These are phyloP conservation scores for Myotis davidii DNA, from an alignment of 2,113 vertebrate genomes.

Conservation along the genomic window DNA sequence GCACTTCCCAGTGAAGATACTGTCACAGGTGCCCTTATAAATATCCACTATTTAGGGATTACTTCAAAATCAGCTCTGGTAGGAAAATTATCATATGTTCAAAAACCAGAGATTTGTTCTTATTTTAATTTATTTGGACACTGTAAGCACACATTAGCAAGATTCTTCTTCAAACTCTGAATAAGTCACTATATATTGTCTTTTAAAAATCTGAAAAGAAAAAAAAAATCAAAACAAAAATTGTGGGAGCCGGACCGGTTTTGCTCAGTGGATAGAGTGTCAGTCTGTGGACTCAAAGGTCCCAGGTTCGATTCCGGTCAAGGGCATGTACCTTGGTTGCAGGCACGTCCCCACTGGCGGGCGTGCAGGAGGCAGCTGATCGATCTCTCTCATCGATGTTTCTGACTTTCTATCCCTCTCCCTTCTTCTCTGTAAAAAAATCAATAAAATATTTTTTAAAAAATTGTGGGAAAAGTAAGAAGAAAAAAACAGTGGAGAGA, in stretches of 20 bases:
- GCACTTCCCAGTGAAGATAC: background rate
- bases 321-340: too few relatives aligned
- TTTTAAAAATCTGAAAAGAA: background rate
- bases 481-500: background rate
- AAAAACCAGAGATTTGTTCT: background rate
- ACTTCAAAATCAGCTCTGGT: constrained; percentile 35
- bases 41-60: background rate
- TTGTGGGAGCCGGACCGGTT: too few relatives aligned
- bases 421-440: too few relatives aligned
- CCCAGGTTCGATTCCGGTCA: too few relatives aligned
- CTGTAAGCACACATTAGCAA: background rate
- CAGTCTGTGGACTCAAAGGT: too few relatives aligned
- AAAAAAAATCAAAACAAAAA: background rate
- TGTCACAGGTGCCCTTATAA: background rate
- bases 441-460: too few relatives aligned
- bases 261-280: too few relatives aligned
- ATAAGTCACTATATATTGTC: background rate
- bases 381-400: too few relatives aligned
- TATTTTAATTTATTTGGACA: constrained; percentile 6
- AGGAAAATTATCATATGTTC: constrained; percentile 12
- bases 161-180: constrained; percentile 10
- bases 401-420: too few relatives aligned
- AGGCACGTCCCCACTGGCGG: too few relatives aligned
- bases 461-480: background rate
- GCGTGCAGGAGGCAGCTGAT: too few relatives aligned